phyloP scores from a whole-genome alignment of 2,888 invertebrate genomes.

The Amphimallon solstitiale region DNA sequence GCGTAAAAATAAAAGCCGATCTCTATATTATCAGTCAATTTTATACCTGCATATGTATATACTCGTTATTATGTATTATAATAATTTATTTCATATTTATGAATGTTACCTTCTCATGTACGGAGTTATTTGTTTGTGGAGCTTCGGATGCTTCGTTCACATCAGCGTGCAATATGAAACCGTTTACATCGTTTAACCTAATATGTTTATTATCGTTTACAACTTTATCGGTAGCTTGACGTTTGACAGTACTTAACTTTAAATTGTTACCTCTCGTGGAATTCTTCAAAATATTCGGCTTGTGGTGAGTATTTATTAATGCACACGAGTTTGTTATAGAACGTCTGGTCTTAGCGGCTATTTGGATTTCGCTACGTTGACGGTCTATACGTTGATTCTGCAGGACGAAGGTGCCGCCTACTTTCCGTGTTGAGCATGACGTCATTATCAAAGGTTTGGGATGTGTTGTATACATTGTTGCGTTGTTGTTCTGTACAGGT shows the following conservation, averaged over 20 bases:
- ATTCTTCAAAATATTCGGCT: conserved; percentile 55
- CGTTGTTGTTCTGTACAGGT: conserved; percentile 51
- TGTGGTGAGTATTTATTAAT: conserved; percentile 44
- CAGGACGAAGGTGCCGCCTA: conserved; percentile 68
- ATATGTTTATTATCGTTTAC: conserved; percentile 56
- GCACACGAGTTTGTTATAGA: conserved; percentile 35
- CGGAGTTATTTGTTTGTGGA: conserved; percentile 50
- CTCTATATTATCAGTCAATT: too few relatives aligned
- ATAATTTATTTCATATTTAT: conserved; percentile 54
- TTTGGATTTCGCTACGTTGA: conserved; percentile 58
- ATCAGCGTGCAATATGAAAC: conserved; percentile 57
- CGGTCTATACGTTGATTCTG: conserved; percentile 61
- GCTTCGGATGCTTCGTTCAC: conserved; percentile 55
- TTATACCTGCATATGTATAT: not conserved
- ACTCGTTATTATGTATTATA: not conserved
- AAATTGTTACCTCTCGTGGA: conserved; percentile 49
- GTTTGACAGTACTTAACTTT: conserved; percentile 48
- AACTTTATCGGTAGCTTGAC: conserved; percentile 53
- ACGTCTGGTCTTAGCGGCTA: conserved; percentile 51
- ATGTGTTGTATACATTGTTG: conserved; percentile 65
- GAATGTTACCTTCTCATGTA: conserved; percentile 55
- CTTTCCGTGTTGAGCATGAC: conserved; percentile 68
- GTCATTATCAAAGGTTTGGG: conserved; percentile 71
- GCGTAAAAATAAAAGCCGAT: too few relatives aligned
- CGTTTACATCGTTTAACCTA: conserved; percentile 54